phyloP scores from a whole-genome alignment of 2,113 vertebrate genomes.

The Pluvialis apricaria region DNA sequence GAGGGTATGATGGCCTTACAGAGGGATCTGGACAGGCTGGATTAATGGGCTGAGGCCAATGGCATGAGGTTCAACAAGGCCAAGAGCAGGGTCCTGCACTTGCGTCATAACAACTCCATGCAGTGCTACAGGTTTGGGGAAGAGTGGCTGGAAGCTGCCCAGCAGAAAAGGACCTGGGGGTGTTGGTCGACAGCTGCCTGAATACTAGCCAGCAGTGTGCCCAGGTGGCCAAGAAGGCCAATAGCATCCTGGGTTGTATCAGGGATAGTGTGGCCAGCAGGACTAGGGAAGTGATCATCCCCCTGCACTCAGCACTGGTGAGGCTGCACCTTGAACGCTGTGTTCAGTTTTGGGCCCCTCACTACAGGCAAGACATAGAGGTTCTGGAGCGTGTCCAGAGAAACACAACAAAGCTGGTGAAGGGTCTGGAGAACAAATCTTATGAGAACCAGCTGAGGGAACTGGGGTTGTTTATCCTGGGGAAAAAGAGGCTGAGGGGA shows the following conservation, averaged over 20 bases:
- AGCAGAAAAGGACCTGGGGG: no score
- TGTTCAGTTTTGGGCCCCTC: neutral
- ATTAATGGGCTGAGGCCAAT: no score
- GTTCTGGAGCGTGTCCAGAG: neutral
- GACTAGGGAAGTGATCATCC: neutral
- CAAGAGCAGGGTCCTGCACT: neutral
- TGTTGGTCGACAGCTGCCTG: neutral
- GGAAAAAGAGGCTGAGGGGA: neutral
- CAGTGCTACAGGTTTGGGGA: neutral
- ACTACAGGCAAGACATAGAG: neutral
- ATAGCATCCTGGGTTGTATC: neutral
- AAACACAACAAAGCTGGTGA: neutral
- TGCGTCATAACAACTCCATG: neutral
- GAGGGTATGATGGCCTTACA: neutral
- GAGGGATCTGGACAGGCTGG: neutral
- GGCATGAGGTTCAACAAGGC: neutral
- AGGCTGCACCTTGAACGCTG: neutral
- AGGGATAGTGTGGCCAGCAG: neutral
- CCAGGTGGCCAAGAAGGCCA: neutral
- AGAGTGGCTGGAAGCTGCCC: neutral
- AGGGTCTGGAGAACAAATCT: neutral
- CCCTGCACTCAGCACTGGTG: neutral
- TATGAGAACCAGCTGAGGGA: neutral
- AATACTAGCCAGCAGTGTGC: neutral
- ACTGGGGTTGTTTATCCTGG: neutral